Evolutionary conservation across 2,113 vertebrate species (phyloP).

Genomic region (Scalopus aquaticus): DNA sequence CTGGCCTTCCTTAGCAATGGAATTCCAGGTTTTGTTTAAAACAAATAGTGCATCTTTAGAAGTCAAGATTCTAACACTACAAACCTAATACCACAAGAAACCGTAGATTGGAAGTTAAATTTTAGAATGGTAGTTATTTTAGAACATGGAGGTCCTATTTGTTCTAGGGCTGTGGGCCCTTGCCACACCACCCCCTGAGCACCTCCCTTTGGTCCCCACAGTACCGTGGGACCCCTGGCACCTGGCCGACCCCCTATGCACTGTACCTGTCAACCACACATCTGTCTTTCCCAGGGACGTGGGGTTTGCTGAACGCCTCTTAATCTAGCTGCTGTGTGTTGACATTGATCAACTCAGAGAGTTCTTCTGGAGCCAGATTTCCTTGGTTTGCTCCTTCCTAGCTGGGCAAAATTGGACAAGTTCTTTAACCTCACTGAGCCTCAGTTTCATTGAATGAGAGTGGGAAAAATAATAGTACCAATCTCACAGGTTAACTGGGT

Average conservation of each 20-base stretch:
- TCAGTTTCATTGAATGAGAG: neutral
- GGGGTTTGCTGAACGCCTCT: neutral
- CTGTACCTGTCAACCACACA: too few relatives aligned
- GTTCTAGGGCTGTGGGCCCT: too few relatives aligned
- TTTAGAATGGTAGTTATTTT: neutral
- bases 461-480: neutral
- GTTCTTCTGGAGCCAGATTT: neutral
- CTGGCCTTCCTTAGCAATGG: conserved; percentile 17
- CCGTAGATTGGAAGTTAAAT: neutral
- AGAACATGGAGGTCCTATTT: neutral
- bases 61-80: neutral
- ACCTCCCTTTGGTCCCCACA: too few relatives aligned
- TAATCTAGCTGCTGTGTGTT: too few relatives aligned
- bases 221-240: neutral
- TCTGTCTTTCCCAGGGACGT: neutral
- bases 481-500: neutral
- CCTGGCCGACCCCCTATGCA: rapidly evolving
- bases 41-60: conserved; percentile 40
- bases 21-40: conserved; percentile 67
- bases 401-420: neutral
- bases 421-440: neutral
- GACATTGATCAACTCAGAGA: neutral
- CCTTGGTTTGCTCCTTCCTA: neutral
- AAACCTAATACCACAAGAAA: neutral
- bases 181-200: rapidly evolving